Evolutionary conservation across 2,113 vertebrate species (phyloP), one percentile per base, ranked within the genome.

Genomic region (Phylloscopus trochiloides): DNA sequence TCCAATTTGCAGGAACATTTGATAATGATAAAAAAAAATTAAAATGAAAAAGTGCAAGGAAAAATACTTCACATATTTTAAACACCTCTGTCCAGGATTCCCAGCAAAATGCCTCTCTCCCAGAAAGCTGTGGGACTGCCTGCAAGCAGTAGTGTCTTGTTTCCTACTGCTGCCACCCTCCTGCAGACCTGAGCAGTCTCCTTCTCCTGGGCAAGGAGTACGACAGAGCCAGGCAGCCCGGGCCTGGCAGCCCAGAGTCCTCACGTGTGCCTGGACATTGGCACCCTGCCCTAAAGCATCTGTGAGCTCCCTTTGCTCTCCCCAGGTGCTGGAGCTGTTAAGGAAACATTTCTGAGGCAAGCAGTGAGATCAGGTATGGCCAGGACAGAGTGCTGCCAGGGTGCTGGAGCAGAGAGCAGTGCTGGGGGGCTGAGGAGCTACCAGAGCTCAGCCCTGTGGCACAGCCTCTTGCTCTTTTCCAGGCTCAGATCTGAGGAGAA

Each of bases 191-290:
- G 48, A 63, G 70, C 4, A 0, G 15, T 34, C 61, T 43, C 15
- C 32, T 54, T 18, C 50, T 65, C 17, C 34, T 42, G 28, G 54
- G 18, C 66, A 77, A 51, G 21, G 7, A n/a, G 51, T 26, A 4
- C 0, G 3, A 7, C 61, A 36, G 31, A 0, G 0, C 11, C 0
- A 25, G 38, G 57, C 76, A 83, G 62, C 63, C 3, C 1, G 0
- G 38, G 24, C 4, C 75, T 18, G 47, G 36, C 47, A 75, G 58
- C 1, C 1, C 63, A 21, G 42, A 26, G 54, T 5, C 31, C 57
- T 11, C 0, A 0, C 2, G 6, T 13, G 50, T 68, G 67, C 54
- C 34, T 47, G 45, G 6, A 1, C 31, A 14, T 7, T 20, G 54
- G 1, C 32, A n/a, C 32, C 34, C 45, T 29, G 22, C 45, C 36